Base-by-base conservation (phyloP, 2,888 invertebrate genomes). In the Metalampra italica region DNA sequence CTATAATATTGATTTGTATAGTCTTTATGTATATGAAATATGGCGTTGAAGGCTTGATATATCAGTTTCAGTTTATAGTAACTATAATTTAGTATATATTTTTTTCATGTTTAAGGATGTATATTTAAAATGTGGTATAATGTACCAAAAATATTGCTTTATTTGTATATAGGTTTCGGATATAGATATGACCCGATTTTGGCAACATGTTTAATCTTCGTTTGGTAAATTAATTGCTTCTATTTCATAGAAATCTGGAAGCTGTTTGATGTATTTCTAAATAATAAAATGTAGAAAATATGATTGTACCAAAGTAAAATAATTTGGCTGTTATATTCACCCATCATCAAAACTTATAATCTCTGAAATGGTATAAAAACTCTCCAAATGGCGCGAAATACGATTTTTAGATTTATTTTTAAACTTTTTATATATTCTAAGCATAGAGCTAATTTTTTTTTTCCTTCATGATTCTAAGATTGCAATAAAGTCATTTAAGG, bases 281-380 rank as follows among this genome's bases (percentile, higher is more conserved):
- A 52, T 46, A 36, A 53, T 51, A 52, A 55, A 56, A 56, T 55
- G 44, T 56, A 59, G 52, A 51, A 56, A 59, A 55, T 57, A 51
- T 52, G 46, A 56, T 52, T 46, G 52, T 57, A 77, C 77, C 76
- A 77, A 77, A 77, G 77, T 76, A 66, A 52, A 36, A 69, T 57
- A 62, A 58, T 75, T 76, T 71, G 75, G 75, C 75, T 75, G 71
- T 75, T 72, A 65, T 62, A 50, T 49, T 65, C 64, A 65, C 52
- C 51, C 41, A 68, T 56, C 69, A 66, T 68, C 62, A 65, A 43
- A 3, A 22, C 22, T 22, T 22, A 22, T 3, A 22, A 22, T 5
- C 22, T 22, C n/a, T 22, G 3, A 36, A n/a, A 32, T 8, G 1
- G 7, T 32, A 4, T 2, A 32, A 32, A 3, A 32, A 5, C 22